Percentiles rank a stretch among this genome's conserved stretches.
These are phyloP conservation scores for Oikopleura vanhoeffeni DNA, from an alignment of 23 tunicate genomes.

Conservation along the genomic window DNA sequence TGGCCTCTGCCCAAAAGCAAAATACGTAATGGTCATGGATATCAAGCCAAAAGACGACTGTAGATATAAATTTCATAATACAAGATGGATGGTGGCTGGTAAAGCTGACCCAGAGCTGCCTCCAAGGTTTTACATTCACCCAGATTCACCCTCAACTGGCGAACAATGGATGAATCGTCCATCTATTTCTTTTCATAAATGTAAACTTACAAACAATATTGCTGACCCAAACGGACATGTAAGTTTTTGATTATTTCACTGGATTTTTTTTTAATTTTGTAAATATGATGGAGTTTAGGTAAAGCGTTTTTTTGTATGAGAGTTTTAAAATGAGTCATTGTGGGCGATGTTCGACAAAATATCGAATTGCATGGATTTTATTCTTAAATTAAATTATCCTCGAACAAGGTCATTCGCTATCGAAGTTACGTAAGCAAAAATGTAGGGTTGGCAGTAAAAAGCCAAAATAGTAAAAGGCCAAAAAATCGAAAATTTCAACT, in stretches of 20 bases:
- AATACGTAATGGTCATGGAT: not conserved
- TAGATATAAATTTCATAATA: not conserved
- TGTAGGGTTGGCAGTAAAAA: too few species aligned
- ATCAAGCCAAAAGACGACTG: not conserved
- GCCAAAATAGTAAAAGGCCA: too few species aligned
- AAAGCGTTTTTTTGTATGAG: too few species aligned
- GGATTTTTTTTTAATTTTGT: not conserved
- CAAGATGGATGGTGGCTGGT: constrained; percentile 14
- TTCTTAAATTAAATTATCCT: too few species aligned
- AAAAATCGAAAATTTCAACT: too few species aligned
- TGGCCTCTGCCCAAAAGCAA: not conserved
- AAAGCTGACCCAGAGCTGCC: constrained; percentile 10
- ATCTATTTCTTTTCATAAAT: not conserved
- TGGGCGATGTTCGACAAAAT: too few species aligned
- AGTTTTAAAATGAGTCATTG: too few species aligned
- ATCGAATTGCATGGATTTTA: too few species aligned
- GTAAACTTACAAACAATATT: constrained; percentile 8
- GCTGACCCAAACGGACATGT: constrained; percentile 9
- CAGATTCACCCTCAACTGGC: constrained; percentile 1
- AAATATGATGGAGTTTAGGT: too few species aligned
- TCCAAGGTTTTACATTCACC: constrained; percentile 2
- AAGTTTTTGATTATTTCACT: not conserved
- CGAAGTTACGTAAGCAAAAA: too few species aligned
- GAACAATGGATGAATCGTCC: constrained; percentile 13
- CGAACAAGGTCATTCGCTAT: too few species aligned